Evolutionary conservation across 2,888 invertebrate genomes (phyloP).

Genomic region (Petrolisthes cinctipes): DNA sequence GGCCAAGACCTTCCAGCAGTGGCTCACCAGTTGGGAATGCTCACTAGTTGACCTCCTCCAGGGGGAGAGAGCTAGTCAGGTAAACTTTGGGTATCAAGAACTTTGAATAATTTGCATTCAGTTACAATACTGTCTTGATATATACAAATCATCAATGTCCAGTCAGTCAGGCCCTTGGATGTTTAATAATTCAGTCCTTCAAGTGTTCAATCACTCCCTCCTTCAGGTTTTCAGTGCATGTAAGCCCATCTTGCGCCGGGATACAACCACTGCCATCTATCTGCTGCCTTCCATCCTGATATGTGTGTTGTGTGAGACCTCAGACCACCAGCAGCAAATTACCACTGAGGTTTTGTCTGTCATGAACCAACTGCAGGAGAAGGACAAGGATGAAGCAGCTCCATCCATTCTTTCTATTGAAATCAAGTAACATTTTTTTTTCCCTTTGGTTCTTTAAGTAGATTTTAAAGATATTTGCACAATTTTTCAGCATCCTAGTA

Average conservation of each 20-base stretch:
- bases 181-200: neutral
- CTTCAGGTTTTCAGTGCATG: constrained; percentile 66
- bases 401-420: constrained; percentile 29
- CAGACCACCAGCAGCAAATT: constrained; percentile 42
- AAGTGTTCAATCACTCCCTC: neutral
- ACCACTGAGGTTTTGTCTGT: constrained; percentile 54
- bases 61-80: constrained; percentile 55
- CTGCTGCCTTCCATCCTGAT: constrained; percentile 69
- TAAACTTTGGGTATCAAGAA: constrained; percentile 11
- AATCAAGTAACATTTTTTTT: constrained; percentile 29
- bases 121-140: no score
- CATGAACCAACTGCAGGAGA: constrained; percentile 44
- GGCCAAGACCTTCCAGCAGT: constrained; percentile 66
- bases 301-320: constrained; percentile 53
- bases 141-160: no score
- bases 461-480: no score
- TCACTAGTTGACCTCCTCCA: constrained; percentile 66
- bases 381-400: constrained; percentile 22
- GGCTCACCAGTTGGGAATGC: constrained; percentile 67
- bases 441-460: no score
- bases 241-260: constrained; percentile 68
- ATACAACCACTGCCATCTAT: constrained; percentile 70
- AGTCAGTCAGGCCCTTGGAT: no score
- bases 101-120: neutral
- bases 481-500: no score